phyloP scores from a whole-genome alignment of 1,140 invertebrate species.

The Cherax quadricarinatus region DNA sequence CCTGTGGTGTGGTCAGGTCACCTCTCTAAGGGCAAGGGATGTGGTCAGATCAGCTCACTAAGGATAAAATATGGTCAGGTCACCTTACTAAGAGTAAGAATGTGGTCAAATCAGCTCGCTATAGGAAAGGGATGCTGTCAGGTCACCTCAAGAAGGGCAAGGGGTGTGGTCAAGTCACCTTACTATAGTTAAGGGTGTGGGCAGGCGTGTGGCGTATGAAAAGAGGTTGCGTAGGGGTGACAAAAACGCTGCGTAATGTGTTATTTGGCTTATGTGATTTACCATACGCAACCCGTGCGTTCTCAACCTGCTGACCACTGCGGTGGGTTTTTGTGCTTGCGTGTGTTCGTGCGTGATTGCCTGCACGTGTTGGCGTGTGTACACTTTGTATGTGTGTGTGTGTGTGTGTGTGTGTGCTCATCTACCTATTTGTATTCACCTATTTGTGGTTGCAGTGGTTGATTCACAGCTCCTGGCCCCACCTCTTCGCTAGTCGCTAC shows the following conservation, averaged over 20 bases:
- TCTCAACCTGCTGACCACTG: constrained; percentile 14
- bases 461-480: too few species aligned
- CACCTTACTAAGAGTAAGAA: constrained; percentile 4
- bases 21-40: too few species aligned
- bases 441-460: too few species aligned
- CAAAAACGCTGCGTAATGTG: constrained; percentile 14
- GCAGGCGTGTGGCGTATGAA: constrained; percentile 24
- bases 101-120: background rate
- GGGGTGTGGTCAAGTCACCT: background rate
- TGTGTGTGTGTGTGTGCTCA: too few species aligned
- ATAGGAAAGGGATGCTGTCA: too few species aligned
- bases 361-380: constrained; percentile 32
- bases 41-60: too few species aligned
- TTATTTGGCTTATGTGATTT: constrained; percentile 15
- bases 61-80: background rate
- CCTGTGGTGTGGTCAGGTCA: too few species aligned
- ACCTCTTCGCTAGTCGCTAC: too few species aligned
- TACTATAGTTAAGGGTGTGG: too few species aligned
- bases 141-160: constrained; percentile 2
- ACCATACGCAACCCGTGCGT: constrained; percentile 1
- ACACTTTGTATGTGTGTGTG: background rate
- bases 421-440: too few species aligned
- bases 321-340: constrained; percentile 11
- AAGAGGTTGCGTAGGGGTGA: background rate
- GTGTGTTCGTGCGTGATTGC: background rate